phyloP scores from a whole-genome alignment of 2,797 vertebrate genomes.

The Hippoglossus hippoglossus region DNA sequence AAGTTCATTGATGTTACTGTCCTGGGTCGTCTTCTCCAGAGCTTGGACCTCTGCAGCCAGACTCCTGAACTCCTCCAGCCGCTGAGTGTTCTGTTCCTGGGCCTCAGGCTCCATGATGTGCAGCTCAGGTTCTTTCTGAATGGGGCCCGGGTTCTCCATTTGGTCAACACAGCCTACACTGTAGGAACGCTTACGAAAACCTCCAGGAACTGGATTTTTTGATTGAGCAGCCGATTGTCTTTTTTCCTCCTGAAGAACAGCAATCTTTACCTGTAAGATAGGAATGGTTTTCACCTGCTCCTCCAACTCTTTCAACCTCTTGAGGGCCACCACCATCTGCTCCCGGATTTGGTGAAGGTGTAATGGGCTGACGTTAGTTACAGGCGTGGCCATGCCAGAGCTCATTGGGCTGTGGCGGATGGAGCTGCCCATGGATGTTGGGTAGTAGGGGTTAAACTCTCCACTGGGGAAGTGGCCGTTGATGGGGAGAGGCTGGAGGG shows the following conservation, averaged over 20 bases:
- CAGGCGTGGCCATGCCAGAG: conserved; percentile 93
- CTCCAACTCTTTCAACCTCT: conserved; percentile 94
- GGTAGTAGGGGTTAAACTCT: conserved; percentile 86
- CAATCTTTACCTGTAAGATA: conserved; percentile 97
- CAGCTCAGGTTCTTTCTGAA: conserved; percentile 87
- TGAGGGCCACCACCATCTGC: conserved; percentile 97
- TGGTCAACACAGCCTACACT: conserved; percentile 95
- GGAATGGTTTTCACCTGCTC: conserved; percentile 97
- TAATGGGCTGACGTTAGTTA: conserved; percentile 93
- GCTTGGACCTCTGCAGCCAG: conserved; percentile 95
- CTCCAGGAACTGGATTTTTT: conserved; percentile 84
- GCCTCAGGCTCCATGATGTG: conserved; percentile 91
- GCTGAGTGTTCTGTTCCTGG: conserved; percentile 87
- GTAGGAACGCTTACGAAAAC: conserved; percentile 93
- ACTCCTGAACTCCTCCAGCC: conserved; percentile 92
- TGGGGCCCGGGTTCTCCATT: conserved; percentile 85
- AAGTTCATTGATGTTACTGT: conserved; percentile 65
- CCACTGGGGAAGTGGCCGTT: conserved; percentile 90
- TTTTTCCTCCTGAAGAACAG: conserved; percentile 97
- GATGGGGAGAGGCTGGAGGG: conserved; percentile 82
- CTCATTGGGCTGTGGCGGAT: conserved; percentile 97
- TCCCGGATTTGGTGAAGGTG: conserved; percentile 97
- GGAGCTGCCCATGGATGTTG: conserved; percentile 92
- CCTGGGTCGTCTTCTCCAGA: conserved; percentile 91
- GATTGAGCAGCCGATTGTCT: conserved; percentile 91